These are phyloP conservation scores for Perdita meconis DNA, from an alignment of 2,888 invertebrate species.

Conservation along the genomic window DNA sequence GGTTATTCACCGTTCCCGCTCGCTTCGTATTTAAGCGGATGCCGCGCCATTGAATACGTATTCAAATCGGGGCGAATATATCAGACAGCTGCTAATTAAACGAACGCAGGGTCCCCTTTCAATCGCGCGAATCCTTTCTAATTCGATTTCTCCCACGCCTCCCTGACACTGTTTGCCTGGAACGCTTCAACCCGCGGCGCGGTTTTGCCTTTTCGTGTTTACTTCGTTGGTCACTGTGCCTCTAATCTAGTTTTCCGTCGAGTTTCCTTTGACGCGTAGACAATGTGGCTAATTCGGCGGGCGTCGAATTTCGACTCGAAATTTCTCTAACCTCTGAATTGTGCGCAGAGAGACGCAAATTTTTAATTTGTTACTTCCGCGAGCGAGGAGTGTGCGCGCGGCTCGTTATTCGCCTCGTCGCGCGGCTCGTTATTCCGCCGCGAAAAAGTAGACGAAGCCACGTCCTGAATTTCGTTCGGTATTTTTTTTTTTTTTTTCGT, in stretches of 20 bases:
- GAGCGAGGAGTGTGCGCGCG: too few relatives aligned
- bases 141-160: background rate
- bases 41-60: background rate
- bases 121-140: background rate
- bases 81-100: slow-evolving; percentile 14
- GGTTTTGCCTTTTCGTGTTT: background rate
- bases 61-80: background rate
- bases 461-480: background rate
- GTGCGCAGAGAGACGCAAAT: too few relatives aligned
- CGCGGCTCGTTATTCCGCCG: too few relatives aligned
- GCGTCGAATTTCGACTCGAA: too few relatives aligned
- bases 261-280: too few relatives aligned
- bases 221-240: too few relatives aligned
- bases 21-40: background rate
- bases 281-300: too few relatives aligned
- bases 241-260: too few relatives aligned
- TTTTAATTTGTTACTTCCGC: too few relatives aligned
- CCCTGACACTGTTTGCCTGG: background rate
- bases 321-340: too few relatives aligned
- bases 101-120: background rate
- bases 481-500: background rate
- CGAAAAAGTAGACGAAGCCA: background rate
- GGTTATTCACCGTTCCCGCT: background rate
- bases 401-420: background rate
- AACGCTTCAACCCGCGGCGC: background rate